Base-by-base conservation (phyloP, 2,888 invertebrate species). In the Dicyrtomina minuta region DNA sequence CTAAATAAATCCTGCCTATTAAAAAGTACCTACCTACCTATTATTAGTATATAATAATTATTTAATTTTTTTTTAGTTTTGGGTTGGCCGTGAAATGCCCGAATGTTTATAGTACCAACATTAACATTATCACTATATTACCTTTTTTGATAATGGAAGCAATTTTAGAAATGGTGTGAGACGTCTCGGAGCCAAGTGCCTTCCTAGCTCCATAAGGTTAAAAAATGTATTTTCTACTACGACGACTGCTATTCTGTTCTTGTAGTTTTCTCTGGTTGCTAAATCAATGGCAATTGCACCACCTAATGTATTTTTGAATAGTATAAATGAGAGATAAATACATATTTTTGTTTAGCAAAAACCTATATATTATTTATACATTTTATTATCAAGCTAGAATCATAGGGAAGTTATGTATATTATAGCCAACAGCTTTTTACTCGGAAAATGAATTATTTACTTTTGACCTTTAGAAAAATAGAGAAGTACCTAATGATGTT, bases 181-280 rank as follows among this genome's bases (percentile, higher is more conserved):
- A 33, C 6, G 46, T 6, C 8, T 12, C 1, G 58, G 39, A 5
- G 58, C 15, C 3, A 56, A 26, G 26, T 44, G 43, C 12, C 43
- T 6, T 5, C 58, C 59, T 2, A 66, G 33, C 26, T 66, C 66
- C 17, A 12, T 24, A 1, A 66, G n/a, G 13, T 33, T 43, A 5
- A 56, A 17, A 17, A 66, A 66, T 15, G 66, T 66, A 43, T 66
- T 66, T 55, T 66, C 66, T 24, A 66, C 12, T 22, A 66, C 26
- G 1, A 66, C 24, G 41, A 26, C 55, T 13, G 55, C 66, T 5
- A 66, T 55, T 41, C 43, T 2, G 17, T 41, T 8, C 22, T 41
- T 55, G 26, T 66, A 66, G 5, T 56, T 44, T 27, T 4, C n/a
- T 22, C 55, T 6, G 1, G 41, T 24, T 6, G 55, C 55, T 22